A percentile compares a stretch with the other conserved stretches of the same genome.
phyloP scores from a whole-genome alignment of 1,140 invertebrate genomes.

The Lanistes nyassanus region DNA sequence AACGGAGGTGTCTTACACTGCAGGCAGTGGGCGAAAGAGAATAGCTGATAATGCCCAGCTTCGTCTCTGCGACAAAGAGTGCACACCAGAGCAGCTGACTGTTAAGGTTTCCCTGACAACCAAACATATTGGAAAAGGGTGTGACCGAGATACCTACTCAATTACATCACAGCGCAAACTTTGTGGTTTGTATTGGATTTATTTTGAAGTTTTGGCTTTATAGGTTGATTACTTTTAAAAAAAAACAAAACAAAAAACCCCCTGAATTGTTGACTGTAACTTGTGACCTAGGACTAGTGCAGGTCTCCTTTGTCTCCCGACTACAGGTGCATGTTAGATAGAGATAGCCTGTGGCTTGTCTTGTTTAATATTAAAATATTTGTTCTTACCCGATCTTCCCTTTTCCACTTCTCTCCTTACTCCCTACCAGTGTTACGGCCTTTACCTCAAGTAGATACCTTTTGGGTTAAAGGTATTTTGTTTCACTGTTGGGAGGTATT shows the following conservation, averaged over 20 bases:
- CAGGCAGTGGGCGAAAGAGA: conserved; percentile 80
- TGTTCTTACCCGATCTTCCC: too few relatives aligned
- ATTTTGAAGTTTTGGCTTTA: conserved; percentile 30
- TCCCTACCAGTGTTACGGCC: too few relatives aligned
- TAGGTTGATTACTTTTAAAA: neutral
- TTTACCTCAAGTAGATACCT: too few relatives aligned
- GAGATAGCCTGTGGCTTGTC: too few relatives aligned
- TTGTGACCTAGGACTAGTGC: too few relatives aligned
- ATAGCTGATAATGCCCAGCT: conserved; percentile 87
- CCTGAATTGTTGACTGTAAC: too few relatives aligned
- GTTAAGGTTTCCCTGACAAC: conserved; percentile 79
- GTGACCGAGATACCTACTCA: conserved; percentile 91
- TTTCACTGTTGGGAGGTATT: too few relatives aligned
- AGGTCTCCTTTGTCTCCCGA: too few relatives aligned
- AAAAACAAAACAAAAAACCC: neutral
- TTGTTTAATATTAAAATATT: too few relatives aligned
- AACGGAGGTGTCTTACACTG: conserved; percentile 90
- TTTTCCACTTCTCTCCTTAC: too few relatives aligned
- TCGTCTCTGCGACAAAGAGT: conserved; percentile 88
- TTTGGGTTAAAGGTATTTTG: too few relatives aligned
- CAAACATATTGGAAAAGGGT: conserved; percentile 87
- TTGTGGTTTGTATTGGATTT: conserved; percentile 79
- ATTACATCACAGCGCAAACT: conserved; percentile 89
- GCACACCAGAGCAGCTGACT: conserved; percentile 72
- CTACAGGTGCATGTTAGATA: too few relatives aligned